Base-by-base conservation (phyloP, 1,140 invertebrate genomes). In the Cydia strobilella region DNA sequence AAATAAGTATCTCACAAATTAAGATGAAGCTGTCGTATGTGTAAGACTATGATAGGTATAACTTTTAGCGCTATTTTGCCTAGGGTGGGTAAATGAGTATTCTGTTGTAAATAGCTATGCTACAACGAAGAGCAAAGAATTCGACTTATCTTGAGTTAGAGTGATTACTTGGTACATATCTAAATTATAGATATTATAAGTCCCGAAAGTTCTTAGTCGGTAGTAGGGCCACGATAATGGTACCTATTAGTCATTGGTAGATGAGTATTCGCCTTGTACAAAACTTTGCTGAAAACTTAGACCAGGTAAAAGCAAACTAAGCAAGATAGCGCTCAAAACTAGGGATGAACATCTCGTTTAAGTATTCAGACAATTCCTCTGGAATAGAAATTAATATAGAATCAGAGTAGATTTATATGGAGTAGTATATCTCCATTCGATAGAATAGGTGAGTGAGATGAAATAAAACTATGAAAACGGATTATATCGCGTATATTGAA, bases 341-440 rank as follows among this genome's bases (percentile, higher is more conserved):
- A 69, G 65, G 65, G 31, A 69, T 35, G 65, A 69, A 18, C 27
- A 69, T 69, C 54, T 23, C 18, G 18, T 59, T 59, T 69, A 31
- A 69, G 65, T 69, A 69, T 69, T 69, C 65, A 69, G 27, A 69
- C 65, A 69, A 69, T 69, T 35, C 65, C 65, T 69, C 35, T 59
- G 27, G 65, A 69, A 69, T 69, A 39, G 65, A 59, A 69, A 69
- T 69, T 69, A 66, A 66, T 66, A 69, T 39, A 42, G n/a, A 59
- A 59, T 12, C 54, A 59, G 18, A 59, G 54, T 59, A 59, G 7
- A 59, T 23, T 23, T 59, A 23, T 12, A 23, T 23, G 1, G 3
- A 23, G 54, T 59, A 59, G 54, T 59, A 3, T 18, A 59, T 45
- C 42, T 45, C 42, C 42, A 15, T 45, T 45, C 42, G n/a, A n/a